Base-by-base conservation (phyloP, 64 coral and sea anemone genomes). In the Montipora cactus region DNA sequence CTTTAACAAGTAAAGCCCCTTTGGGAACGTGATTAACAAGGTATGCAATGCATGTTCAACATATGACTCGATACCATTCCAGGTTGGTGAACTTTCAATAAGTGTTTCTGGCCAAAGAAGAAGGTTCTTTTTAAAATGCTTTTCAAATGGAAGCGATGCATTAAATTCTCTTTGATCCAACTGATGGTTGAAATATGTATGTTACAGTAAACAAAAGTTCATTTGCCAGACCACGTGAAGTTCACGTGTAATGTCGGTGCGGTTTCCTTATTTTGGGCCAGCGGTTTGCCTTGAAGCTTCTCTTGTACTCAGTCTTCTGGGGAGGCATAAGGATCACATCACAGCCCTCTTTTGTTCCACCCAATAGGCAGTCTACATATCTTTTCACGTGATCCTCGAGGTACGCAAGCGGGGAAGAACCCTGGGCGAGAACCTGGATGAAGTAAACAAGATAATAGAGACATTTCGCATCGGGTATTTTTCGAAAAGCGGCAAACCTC, bases 331-430 rank as follows among this genome's bases (percentile, higher is more conserved):
- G n/a, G 1, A 93, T 88, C 13, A 79, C 76, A 14, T 88, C 45
- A 37, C 92, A 93, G 3, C 92, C 92, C 0, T 28, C 75, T 49
- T 72, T 79, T 18, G 5, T 44, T 4, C 7, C 2, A 62, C 88
- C 75, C 46, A 87, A 58, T 5, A 14, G 47, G 47, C 91, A 93
- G 53, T 49, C 45, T 0, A 93, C 83, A 9, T 93, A 93, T 57
- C 75, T 59, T 15, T 50, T 8, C 15, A 93, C 44, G 84, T 93
- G 91, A 28, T 93, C 91, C 11, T 16, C 4, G n/a, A 93, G 51
- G n/a, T 93, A 93, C 2, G 78, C 91, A 3, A 93, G 74, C 1
- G 91, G 91, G 1, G 91, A 93, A 2, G 91, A 93, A 0, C 91
- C 91, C 47, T 93, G 91, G 0, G 58, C 59, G 11, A 93, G 91